Evolutionary conservation across 2,113 vertebrate species (phyloP), one percentile per base, ranked within the genome.

Genomic region (Onychorhynchus coronatus): DNA sequence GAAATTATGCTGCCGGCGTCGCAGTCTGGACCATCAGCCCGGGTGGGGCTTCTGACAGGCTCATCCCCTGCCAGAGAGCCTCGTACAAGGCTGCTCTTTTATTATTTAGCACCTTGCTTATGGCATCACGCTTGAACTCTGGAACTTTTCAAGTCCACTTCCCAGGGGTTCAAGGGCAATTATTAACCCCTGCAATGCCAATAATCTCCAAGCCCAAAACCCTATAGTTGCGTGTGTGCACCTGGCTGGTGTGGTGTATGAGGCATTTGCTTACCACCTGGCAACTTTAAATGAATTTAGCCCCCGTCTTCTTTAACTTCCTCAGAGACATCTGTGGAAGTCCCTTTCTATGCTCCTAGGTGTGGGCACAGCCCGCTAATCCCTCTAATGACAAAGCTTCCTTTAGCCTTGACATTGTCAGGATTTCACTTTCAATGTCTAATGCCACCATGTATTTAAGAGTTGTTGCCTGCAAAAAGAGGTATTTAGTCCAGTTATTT

Each of bases 41-140:
- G 17, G 72, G 95, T 1, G 0, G 75, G 61, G 56, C 35, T 76
- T 86, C 55, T 70, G 67, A 76, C 2, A 3, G 85, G 53, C 46
- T 93, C 87, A 27, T 88, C 82, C 83, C 71, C 66, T 79, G 77
- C 75, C 35, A 20, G 88, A 89, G 77, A 94, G 53, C 85, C 79
- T 55, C 39, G 16, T 76, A 88, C 92, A 86, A 83, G 59, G 65
- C 85, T 97, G 92, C 76, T 93, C 88, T 97, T 98, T 86, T 74
- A 98, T 98, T 98, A 97, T 98, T 98, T 97, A 98, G 93, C 53
- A 95, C 73, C 65, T 78, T 82, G 67, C 68, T 96, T 91, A 89
- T 91, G 75, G 77, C 82, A 73, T 96, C 11, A 12, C 3, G 16
- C 89, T 96, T 96, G 82, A 97, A 97, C 87, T 76, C 91, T 95